Base-by-base conservation (phyloP, 1,140 invertebrate species). In the Orchesella cincta region DNA sequence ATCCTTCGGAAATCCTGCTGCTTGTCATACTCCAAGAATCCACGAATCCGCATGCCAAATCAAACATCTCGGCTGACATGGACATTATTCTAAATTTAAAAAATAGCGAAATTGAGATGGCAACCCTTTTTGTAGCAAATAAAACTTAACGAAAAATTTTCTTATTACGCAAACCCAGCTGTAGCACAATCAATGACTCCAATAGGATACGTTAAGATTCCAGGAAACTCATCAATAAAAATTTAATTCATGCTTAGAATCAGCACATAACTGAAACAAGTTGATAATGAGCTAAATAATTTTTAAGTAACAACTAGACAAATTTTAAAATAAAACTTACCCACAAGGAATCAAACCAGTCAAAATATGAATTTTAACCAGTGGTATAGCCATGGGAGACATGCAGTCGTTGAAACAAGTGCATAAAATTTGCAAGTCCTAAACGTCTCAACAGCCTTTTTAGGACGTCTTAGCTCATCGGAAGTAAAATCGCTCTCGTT, bases 1-100 rank as follows among this genome's bases (percentile, higher is more conserved):
- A 67, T 34, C 12, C 76, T 72, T 28, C 57, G 33, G 12, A 78
- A 26, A 1, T 74, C 72, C 26, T 70, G 67, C n/a, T 67, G 54
- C 29, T 78, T 74, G 0, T 78, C 1, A 54, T 33, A 33, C 54
- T 51, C 72, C 73, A 78, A 20, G 73, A 78, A 36, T 78, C 76
- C 3, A 74, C n/a, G 35, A 78, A 78, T 18, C 54, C 20, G 23
- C 52, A 34, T 0, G n/a, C 34, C 35, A 74, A 67, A 74, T 73
- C 71, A 51, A n/a, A 73, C 31, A 73, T 31, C 46, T 73, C 71
- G 2, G 71, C 71, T 3, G 71, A 14, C 71, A 73, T 73, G 71
- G 14, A 31, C 34, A 73, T n/a, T n/a, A 73, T 73, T 3, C 71
- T 67, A 26, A 26, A 26, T 12, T n/a, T n/a, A n/a, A n/a, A n/a